Evolutionary conservation across 2,888 invertebrate species (phyloP), one percentile per base, ranked within the genome.

Genomic region (Sialis fuliginosa): DNA sequence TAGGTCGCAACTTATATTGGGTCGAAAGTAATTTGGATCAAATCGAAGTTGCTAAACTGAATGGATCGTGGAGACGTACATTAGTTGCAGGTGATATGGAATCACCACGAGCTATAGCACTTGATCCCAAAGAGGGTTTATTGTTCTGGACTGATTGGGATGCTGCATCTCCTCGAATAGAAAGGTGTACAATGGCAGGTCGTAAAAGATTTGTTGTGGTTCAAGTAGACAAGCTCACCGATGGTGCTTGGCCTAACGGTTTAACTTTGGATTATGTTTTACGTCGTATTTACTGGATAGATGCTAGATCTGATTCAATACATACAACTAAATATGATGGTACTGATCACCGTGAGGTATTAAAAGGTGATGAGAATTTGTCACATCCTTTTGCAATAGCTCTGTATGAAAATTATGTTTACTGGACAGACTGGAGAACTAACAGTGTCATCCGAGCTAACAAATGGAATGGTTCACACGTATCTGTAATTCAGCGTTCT

Each of bases 401-500:
- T 0, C 70, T 91, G 49, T 90, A 83, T 68, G 90, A 85, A 60
- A 80, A 81, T 58, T 79, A 83, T 63, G 80, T 92, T 8, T 93
- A 88, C 68, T 93, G 91, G 90, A 91, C 90, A 0, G 92, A 93
- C 67, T 92, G 93, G 93, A 73, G 88, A 52, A 81, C 81, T 48
- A 88, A 87, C 62, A 81, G 85, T 51, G 84, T 93, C 4, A 79
- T 87, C 54, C 70, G 84, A 57, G 89, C 90, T 33, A 85, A 86
- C 67, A 92, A 92, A 67, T 90, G 86, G 81, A 81, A 81, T 62
- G 87, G 82, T 49, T 74, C 77, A 22, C 79, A 84, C 61, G 80
- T 88, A 3, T 70, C 75, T 49, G 77, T 85, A 10, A 76, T 92
- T 54, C 87, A 89, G 62, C 71, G 83, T 53, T 85, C 88, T 8